These are phyloP conservation scores for Xanthorhoe designata DNA, from an alignment of 2,888 invertebrate species.

Conservation along the genomic window DNA sequence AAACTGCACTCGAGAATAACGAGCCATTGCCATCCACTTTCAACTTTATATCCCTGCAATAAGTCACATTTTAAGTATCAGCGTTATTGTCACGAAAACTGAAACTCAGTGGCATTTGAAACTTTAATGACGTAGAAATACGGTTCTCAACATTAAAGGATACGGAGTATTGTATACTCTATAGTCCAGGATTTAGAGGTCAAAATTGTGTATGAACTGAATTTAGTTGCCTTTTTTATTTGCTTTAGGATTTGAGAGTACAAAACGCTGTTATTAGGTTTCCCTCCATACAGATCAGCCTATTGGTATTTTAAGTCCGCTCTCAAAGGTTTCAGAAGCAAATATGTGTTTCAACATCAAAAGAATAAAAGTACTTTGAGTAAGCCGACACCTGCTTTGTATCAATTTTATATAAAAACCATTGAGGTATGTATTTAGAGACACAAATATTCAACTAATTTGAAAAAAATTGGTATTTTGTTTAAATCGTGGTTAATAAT, in stretches of 20 bases:
- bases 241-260: slow-evolving; percentile 29
- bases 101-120: slow-evolving; percentile 45
- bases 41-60: slow-evolving; percentile 26
- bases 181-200: background rate
- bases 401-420: too few relatives aligned
- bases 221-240: slow-evolving; percentile 36
- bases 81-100: slow-evolving; percentile 43
- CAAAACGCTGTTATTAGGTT: slow-evolving; percentile 46
- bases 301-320: slow-evolving; percentile 8
- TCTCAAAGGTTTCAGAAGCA: slow-evolving; percentile 1
- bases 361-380: background rate
- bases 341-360: slow-evolving; percentile 2
- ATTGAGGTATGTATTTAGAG: too few relatives aligned
- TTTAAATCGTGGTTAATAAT: too few relatives aligned
- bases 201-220: slow-evolving; percentile 8
- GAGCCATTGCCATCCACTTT: slow-evolving; percentile 20
- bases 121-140: slow-evolving; percentile 48
- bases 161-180: slow-evolving; percentile 10
- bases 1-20: slow-evolving; percentile 27
- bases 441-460: too few relatives aligned
- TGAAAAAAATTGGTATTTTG: too few relatives aligned
- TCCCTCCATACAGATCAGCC: slow-evolving; percentile 15
- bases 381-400: too few relatives aligned
- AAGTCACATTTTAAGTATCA: slow-evolving; percentile 29
- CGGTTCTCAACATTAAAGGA: slow-evolving; percentile 39